A percentile compares a stretch with the other conserved stretches of the same genome.
phyloP scores from a whole-genome alignment of 2,888 invertebrate genomes.

The Coelinius sp. region DNA sequence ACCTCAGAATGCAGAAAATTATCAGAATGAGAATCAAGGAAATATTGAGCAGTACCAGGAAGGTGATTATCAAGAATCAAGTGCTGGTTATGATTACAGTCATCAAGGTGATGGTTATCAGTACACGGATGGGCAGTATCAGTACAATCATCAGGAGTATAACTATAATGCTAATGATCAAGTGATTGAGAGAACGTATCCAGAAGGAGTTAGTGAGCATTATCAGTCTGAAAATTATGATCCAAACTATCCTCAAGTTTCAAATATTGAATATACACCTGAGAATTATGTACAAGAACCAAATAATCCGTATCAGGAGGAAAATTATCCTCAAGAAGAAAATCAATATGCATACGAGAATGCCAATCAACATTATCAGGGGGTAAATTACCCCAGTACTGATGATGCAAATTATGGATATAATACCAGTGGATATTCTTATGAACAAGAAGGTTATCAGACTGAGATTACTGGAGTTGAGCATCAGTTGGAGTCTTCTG shows the following conservation, averaged over 20 bases:
- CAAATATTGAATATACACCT: neutral
- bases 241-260: neutral
- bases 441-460: conserved; percentile 38
- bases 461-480: conserved; percentile 33
- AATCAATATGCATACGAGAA: conserved; percentile 41
- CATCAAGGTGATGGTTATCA: conserved; percentile 42
- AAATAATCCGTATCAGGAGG: conserved; percentile 47
- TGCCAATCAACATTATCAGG: conserved; percentile 42
- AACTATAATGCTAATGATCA: conserved; percentile 25
- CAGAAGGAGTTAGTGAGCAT: neutral
- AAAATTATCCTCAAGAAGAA: conserved; percentile 38
- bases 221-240: conserved; percentile 29
- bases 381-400: neutral
- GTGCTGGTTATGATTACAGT: conserved; percentile 43
- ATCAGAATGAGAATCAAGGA: conserved; percentile 37
- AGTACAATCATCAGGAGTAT: conserved; percentile 48
- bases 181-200: conserved; percentile 10
- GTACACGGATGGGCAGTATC: conserved; percentile 32
- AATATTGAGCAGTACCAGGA: conserved; percentile 33
- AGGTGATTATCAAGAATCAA: conserved; percentile 35
- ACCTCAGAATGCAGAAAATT: conserved; percentile 1
- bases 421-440: conserved; percentile 41
- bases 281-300: conserved; percentile 27
- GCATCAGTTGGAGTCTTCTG: conserved; percentile 18
- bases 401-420: conserved; percentile 44